phyloP scores from a whole-genome alignment of 2,113 vertebrate species.

The Tonatia bakeri region DNA sequence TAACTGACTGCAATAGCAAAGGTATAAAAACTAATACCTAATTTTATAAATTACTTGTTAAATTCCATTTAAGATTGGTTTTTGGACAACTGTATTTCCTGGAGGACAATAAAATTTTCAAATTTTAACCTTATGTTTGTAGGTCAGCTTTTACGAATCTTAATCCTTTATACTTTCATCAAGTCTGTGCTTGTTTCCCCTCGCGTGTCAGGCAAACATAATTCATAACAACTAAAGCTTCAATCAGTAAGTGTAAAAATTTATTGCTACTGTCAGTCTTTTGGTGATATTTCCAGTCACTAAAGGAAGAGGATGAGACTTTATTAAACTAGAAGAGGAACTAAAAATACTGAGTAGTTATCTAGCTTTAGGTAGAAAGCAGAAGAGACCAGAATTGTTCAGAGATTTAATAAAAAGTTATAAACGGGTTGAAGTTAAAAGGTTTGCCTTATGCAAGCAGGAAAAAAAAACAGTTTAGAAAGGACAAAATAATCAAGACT shows the following conservation, averaged over 20 bases:
- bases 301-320: not conserved
- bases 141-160: not conserved
- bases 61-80: slow-evolving; percentile 8
- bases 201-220: not conserved
- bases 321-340: not conserved
- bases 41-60: slow-evolving; percentile 8
- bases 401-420: not conserved
- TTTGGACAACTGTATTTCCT: not conserved
- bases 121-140: not conserved
- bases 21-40: not conserved
- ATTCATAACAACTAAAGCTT: slow-evolving; percentile 10
- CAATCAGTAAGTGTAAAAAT: not conserved
- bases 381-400: not conserved
- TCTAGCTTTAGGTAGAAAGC: not conserved
- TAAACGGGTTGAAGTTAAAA: not conserved
- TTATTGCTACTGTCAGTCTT: not conserved
- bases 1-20: not conserved
- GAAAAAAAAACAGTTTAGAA: not conserved
- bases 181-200: not conserved
- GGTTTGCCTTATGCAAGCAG: not conserved
- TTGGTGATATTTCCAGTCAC: not conserved
- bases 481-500: not conserved
- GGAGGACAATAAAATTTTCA: slow-evolving; percentile 1
- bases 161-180: not conserved
- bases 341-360: not conserved